Evolutionary conservation across 2,888 invertebrate genomes (phyloP), one percentile per base, ranked within the genome.

Genomic region (Acanthosepion pharaonis): DNA sequence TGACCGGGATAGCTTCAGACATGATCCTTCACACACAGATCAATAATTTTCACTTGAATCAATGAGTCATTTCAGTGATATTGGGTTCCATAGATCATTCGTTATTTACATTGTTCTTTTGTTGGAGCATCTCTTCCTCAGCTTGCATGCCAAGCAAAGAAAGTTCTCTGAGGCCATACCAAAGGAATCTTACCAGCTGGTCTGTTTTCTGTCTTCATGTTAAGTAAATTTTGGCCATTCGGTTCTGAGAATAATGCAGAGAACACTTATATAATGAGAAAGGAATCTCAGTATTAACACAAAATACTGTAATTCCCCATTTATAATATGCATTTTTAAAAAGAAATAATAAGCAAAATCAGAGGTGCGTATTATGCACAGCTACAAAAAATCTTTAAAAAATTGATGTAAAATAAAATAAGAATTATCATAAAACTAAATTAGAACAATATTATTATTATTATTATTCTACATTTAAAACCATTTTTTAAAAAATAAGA

Each of bases 41-140:
- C 78, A 78, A 78, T 78, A 78, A n/a, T 78, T 78, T 78, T 78
- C 78, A 78, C 9, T 78, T 33, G 78, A 33, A 78, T 78, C 78
- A 78, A 78, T 78, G 78, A n/a, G 18, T 78, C n/a, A 33, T 78
- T 78, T 78, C 78, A 78, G 15, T 78, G 78, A 78, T 78, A 78
- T 78, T 78, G 78, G n/a, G 78, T 78, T 78, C n/a, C 78, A 78
- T 78, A 78, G 78, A 78, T 78, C 78, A 78, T 78, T n/a, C n/a
- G n/a, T 23, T 15, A n/a, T n/a, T 78, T n/a, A 33, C n/a, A 78
- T 78, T 78, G 78, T 78, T 33, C 78, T 78, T 78, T 33, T n/a
- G n/a, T n/a, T 78, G 78, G 15, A 78, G 78, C 33, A 33, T 78
- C 78, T n/a, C n/a, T 78, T 78, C 78, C 78, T 78, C n/a, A n/a